Evolutionary conservation across 2,888 invertebrate species (phyloP), one percentile per base, ranked within the genome.

Genomic region (Tiliacea citrago): DNA sequence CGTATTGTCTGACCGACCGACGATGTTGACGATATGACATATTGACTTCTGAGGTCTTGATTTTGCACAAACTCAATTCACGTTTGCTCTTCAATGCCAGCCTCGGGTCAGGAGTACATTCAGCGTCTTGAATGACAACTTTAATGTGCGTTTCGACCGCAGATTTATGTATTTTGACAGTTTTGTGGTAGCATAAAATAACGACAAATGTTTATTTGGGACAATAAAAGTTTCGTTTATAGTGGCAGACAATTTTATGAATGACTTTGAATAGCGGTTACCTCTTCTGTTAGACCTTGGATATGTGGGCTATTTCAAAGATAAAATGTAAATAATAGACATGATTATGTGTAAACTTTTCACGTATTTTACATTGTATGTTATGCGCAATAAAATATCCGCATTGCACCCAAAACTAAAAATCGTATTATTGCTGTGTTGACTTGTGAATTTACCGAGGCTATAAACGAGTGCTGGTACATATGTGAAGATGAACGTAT

Each of bases 1-100:
- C 83, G 88, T 87, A 92, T 93, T 93, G 92, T 93, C 82, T 90
- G 90, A 88, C 88, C 80, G 76, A 68, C 82, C 79, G 73, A 74
- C 85, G 53, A 91, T 91, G 89, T 91, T 91, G 89, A 89, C 89
- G 89, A 88, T 90, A 91, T 91, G 92, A 93, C 91, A 90, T 91
- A 92, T 92, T 86, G 91, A 89, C 90, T 90, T 86, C 75, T 88
- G 87, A 91, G 89, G 89, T 91, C 90, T 91, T 90, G 88, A 90
- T 91, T 89, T 88, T 89, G 87, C 88, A 75, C 86, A 87, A 86
- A 83, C 77, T 82, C 87, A 80, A 90, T 90, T 91, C 88, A 89
- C 85, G 72, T 85, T 82, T 74, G n/a, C 73, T 58, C 65, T 86
- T 86, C 87, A 88, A 88, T 87, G 83, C 73, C 69, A 65, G 74